These are phyloP conservation scores for Drosophila mayaguana DNA, from an alignment of 2,888 invertebrate species.

Conservation along the genomic window DNA sequence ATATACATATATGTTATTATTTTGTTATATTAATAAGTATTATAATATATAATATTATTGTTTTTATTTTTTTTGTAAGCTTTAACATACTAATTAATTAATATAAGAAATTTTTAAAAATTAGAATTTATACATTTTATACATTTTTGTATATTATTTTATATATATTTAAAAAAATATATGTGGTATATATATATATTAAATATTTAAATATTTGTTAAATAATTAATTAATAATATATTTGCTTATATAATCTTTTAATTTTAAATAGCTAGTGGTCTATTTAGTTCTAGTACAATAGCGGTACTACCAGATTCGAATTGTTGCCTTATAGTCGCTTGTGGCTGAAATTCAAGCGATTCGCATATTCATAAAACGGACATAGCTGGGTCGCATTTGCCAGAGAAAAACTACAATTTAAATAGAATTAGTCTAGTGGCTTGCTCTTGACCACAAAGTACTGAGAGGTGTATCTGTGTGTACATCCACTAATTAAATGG, in stretches of 20 bases:
- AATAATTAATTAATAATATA: neutral
- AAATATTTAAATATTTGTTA: neutral
- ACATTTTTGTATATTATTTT: no score
- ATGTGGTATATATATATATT: no score
- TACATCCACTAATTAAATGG: constrained; percentile 29
- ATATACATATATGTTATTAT: no score
- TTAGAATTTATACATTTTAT: no score
- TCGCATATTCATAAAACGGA: constrained; percentile 37
- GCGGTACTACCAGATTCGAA: neutral
- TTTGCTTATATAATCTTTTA: neutral
- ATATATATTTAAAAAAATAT: no score
- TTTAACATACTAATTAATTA: no score
- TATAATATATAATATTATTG: no score
- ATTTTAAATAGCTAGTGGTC: neutral
- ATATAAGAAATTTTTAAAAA: no score
- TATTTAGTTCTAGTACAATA: constrained; percentile 7
- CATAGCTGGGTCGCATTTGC: constrained; percentile 35
- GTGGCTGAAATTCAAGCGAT: constrained; percentile 45
- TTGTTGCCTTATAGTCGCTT: constrained; percentile 48
- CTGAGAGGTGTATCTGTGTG: constrained; percentile 3
- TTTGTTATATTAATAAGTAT: no score
- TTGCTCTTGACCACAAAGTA: constrained; percentile 61
- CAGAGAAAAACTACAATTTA: constrained; percentile 39
- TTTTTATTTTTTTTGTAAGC: no score
- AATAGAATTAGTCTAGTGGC: constrained; percentile 53